Evolutionary conservation across 2,888 invertebrate genomes (phyloP).

Genomic region (Drosophila affinis): DNA sequence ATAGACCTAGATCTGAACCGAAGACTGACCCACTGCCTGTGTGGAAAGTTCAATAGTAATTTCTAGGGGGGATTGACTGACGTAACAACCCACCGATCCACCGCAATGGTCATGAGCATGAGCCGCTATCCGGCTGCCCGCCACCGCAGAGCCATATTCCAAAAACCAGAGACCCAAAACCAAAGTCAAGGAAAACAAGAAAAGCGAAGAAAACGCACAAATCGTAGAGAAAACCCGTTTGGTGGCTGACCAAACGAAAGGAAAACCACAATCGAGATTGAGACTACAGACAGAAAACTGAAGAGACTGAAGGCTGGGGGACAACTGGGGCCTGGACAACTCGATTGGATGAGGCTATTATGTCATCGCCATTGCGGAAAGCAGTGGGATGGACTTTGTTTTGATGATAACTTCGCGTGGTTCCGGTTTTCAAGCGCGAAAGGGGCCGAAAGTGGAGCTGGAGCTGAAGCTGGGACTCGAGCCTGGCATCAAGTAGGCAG

Average conservation of each 20-base stretch:
- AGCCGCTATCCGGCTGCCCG: neutral
- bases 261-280: conserved; percentile 44
- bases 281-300: conserved; percentile 14
- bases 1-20: conserved; percentile 39
- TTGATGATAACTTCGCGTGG: conserved; percentile 44
- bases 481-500: conserved; percentile 4
- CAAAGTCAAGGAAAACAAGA: conserved; percentile 62
- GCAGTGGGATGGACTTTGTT: conserved; percentile 47
- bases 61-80: conserved; percentile 7
- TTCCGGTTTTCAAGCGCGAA: conserved; percentile 45
- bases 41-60: conserved; percentile 51
- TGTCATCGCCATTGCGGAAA: conserved; percentile 56
- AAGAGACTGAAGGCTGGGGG: neutral
- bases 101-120: conserved; percentile 42
- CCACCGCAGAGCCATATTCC: conserved; percentile 9
- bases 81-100: conserved; percentile 62
- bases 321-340: conserved; percentile 42
- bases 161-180: conserved; percentile 33
- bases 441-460: neutral
- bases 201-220: conserved; percentile 48
- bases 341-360: conserved; percentile 41
- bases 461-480: neutral
- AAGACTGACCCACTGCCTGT: conserved; percentile 71
- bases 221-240: conserved; percentile 63
- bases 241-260: conserved; percentile 43